Evolutionary conservation across 2,797 vertebrate genomes (phyloP).

Genomic region (Melopsittacus undulatus): DNA sequence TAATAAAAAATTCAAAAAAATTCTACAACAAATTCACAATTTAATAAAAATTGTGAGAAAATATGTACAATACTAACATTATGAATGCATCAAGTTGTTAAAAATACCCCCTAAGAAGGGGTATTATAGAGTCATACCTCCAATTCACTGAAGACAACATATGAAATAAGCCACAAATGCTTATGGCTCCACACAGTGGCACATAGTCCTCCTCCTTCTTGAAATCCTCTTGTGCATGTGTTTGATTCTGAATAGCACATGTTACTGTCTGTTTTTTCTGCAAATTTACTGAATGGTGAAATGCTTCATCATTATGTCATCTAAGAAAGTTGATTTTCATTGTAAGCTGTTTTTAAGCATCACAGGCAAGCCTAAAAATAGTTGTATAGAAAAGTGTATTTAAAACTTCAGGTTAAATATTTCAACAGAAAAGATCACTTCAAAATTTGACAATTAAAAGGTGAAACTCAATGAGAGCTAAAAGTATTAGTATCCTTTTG

Average conservation of each 20-base stretch:
- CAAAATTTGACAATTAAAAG: neutral
- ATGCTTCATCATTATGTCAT: neutral
- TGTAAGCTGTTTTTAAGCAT: neutral
- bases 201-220: neutral
- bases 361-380: neutral
- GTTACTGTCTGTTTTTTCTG: neutral
- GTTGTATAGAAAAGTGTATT: neutral
- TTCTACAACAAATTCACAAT: neutral
- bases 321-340: neutral
- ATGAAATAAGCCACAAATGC: neutral
- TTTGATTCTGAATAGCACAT: neutral
- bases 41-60: neutral
- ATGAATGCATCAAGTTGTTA: neutral
- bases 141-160: neutral
- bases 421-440: neutral
- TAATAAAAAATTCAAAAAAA: neutral
- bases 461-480: neutral
- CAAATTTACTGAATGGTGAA: neutral
- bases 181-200: neutral
- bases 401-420: neutral
- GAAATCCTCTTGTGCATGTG: neutral
- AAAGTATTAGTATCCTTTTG: neutral
- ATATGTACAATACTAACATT: neutral
- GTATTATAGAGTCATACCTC: neutral
- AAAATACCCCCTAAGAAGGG: neutral